A percentile compares a stretch with the other conserved stretches of the same genome.
phyloP scores from a whole-genome alignment of 2,113 vertebrate genomes.

The Toxotes jaculatrix region DNA sequence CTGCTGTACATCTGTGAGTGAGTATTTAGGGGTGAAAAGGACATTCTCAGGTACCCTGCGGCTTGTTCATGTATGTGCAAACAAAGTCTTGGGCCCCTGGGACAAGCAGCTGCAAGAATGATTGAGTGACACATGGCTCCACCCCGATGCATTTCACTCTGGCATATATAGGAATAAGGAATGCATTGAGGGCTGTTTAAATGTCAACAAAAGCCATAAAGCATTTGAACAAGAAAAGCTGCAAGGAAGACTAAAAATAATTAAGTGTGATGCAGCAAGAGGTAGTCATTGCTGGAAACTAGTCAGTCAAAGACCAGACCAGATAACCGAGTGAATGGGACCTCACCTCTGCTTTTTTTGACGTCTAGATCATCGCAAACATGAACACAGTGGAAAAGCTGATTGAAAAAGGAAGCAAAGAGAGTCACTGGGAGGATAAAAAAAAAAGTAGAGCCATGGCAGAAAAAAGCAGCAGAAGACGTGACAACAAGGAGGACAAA shows the following conservation, averaged over 20 bases:
- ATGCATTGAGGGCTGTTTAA: slow-evolving; percentile 59
- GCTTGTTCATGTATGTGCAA: slow-evolving; percentile 67
- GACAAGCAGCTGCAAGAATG: slow-evolving; percentile 80
- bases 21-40: slow-evolving; percentile 76
- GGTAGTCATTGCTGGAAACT: background rate
- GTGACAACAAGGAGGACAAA: slow-evolving; percentile 56
- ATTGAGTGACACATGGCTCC: slow-evolving; percentile 76
- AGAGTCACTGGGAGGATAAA: background rate
- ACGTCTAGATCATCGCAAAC: slow-evolving; percentile 21
- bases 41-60: slow-evolving; percentile 73
- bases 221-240: slow-evolving; percentile 39
- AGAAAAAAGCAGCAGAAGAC: slow-evolving; percentile 12
- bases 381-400: background rate
- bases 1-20: slow-evolving; percentile 48
- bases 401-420: slow-evolving; percentile 20
- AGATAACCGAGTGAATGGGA: background rate
- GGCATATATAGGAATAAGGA: slow-evolving; percentile 58
- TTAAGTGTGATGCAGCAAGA: background rate
- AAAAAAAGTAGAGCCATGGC: slow-evolving; percentile 8
- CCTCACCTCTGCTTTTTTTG: background rate
- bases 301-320: no score
- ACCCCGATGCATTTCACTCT: slow-evolving; percentile 60
- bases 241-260: slow-evolving; percentile 8
- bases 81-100: slow-evolving; percentile 65
- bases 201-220: slow-evolving; percentile 68